Percentiles rank a stretch among this genome's conserved stretches.
These are phyloP conservation scores for Aricia agestis DNA, from an alignment of 1,140 invertebrate species.

Conservation along the genomic window DNA sequence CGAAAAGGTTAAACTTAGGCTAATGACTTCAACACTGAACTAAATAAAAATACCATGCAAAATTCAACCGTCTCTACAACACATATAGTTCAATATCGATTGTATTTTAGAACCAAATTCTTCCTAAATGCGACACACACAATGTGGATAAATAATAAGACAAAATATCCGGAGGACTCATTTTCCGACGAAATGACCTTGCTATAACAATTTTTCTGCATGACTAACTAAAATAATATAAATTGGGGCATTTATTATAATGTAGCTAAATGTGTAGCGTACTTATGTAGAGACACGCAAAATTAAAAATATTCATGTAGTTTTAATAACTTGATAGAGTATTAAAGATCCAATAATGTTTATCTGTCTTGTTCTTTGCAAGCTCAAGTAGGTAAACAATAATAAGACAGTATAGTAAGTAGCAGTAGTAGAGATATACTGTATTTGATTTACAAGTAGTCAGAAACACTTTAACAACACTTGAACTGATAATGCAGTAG, in stretches of 20 bases:
- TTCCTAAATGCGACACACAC: background rate
- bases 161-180: background rate
- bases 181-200: background rate
- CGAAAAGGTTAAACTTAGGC: background rate
- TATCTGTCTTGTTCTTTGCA: too few species aligned
- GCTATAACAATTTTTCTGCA: background rate
- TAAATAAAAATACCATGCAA: background rate
- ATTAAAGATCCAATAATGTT: too few species aligned
- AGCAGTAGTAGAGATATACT: too few species aligned
- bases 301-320: too few species aligned
- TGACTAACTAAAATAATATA: background rate
- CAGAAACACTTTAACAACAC: too few species aligned
- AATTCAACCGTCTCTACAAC: background rate
- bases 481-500: too few species aligned
- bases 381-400: too few species aligned
- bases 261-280: background rate
- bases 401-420: too few species aligned
- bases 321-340: too few species aligned
- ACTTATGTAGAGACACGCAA: background rate
- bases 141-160: background rate
- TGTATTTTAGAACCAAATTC: background rate
- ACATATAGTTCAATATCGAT: background rate
- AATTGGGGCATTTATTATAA: background rate
- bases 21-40: too few species aligned
- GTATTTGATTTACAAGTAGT: too few species aligned